A percentile compares a stretch with the other conserved stretches of the same genome.
phyloP scores from a whole-genome alignment of 2,113 vertebrate species.

The Neogale vison region DNA sequence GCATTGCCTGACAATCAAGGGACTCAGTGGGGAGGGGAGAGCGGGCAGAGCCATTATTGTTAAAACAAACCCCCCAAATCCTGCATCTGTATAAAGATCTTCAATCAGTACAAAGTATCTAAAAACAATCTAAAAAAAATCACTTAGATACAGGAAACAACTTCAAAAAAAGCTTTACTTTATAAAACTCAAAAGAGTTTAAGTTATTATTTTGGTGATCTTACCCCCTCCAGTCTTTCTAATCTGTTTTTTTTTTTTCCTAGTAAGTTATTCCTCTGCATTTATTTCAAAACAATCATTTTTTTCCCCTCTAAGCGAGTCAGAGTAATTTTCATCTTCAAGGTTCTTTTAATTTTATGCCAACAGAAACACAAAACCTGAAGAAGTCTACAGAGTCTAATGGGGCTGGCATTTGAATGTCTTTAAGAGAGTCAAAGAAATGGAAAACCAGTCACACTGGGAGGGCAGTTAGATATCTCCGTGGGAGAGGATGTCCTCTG shows the following conservation, averaged over 20 bases:
- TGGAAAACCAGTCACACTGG: conserved; percentile 53
- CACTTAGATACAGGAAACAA: background rate
- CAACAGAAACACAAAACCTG: conserved; percentile 38
- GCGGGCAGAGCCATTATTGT: background rate
- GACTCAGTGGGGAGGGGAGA: background rate
- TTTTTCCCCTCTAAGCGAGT: conserved; percentile 32
- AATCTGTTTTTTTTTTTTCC: background rate
- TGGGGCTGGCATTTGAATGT: conserved; percentile 58
- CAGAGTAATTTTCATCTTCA: conserved; percentile 42
- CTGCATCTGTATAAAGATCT: background rate
- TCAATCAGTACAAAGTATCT: background rate
- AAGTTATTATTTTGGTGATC: background rate
- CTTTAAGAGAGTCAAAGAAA: conserved; percentile 55
- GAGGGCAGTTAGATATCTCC: conserved; percentile 30
- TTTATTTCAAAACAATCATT: conserved; percentile 37
- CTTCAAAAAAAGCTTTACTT: background rate
- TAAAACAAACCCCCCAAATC: background rate
- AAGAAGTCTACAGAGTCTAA: conserved; percentile 39
- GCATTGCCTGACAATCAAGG: background rate
- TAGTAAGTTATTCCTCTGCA: background rate
- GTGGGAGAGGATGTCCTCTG: background rate
- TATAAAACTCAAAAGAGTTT: background rate
- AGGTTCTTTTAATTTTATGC: conserved; percentile 41
- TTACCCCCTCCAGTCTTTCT: background rate
- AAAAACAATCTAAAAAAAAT: background rate